phyloP scores from a whole-genome alignment of 1,140 invertebrate species.

The Ptiloglossa arizonensis region DNA sequence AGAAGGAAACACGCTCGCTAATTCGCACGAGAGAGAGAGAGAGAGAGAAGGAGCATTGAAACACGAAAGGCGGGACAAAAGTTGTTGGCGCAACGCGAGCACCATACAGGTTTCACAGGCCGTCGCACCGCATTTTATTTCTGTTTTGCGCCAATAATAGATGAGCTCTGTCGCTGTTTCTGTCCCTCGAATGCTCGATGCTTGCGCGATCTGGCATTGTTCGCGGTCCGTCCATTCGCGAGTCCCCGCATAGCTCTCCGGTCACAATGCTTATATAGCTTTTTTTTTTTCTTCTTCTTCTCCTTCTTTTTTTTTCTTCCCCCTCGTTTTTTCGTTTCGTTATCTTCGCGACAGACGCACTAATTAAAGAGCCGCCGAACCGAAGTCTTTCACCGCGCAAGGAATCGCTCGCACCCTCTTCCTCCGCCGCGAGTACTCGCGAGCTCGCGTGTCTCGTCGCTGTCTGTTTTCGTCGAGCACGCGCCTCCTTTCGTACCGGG shows the following conservation, averaged over 20 bases:
- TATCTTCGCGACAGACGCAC: conserved; percentile 48
- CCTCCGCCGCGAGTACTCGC: too few relatives aligned
- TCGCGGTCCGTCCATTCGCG: conserved; percentile 55
- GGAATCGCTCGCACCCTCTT: not conserved
- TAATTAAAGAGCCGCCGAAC: conserved; percentile 63
- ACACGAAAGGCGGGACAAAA: conserved; percentile 45
- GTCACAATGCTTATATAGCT: conserved; percentile 59
- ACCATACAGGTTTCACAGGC: conserved; percentile 61
- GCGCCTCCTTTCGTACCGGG: not conserved
- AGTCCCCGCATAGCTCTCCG: conserved; percentile 59
- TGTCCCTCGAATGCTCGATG: conserved; percentile 38
- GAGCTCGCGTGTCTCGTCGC: not conserved
- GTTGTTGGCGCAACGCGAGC: conserved; percentile 53
- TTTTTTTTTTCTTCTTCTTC: conserved; percentile 16
- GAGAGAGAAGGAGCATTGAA: not conserved
- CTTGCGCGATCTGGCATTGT: conserved; percentile 61
- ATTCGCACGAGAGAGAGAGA: not conserved
- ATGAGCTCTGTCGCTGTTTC: conserved; percentile 62
- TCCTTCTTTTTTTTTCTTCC: conserved; percentile 2
- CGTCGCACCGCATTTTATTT: conserved; percentile 71
- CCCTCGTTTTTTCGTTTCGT: conserved; percentile 11
- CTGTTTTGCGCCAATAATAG: conserved; percentile 73
- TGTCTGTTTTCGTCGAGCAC: not conserved
- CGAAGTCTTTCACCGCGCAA: conserved; percentile 15
- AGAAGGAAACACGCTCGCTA: too few relatives aligned